Percentiles rank a stretch among this genome's conserved stretches.
Conservation (phyloP, 2,888 invertebrate species). For the Dryobotodes eremita region DNA sequence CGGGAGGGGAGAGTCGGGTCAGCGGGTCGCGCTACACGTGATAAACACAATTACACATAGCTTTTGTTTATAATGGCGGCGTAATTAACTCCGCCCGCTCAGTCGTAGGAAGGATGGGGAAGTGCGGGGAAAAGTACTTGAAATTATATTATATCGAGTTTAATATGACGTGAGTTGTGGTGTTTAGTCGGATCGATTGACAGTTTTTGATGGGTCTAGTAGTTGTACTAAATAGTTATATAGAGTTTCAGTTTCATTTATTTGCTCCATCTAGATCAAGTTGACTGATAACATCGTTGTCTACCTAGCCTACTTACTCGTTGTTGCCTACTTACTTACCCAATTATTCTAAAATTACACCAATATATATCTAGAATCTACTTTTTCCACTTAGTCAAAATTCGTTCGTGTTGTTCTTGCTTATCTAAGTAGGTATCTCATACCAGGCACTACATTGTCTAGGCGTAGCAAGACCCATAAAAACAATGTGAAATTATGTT, state of each 20-base stretch:
- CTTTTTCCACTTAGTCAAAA: not conserved
- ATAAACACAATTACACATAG: constrained; percentile 54
- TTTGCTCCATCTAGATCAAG: not conserved
- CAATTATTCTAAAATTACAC: not conserved
- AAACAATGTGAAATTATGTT: not conserved
- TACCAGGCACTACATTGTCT: no score
- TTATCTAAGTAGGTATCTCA: constrained; percentile 30
- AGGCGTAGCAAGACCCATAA: not conserved
- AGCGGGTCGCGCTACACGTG: constrained; percentile 69
- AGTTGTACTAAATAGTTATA: not conserved
- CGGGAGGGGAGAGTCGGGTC: constrained; percentile 60
- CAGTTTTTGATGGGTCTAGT: not conserved
- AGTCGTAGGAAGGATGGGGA: constrained; percentile 11
- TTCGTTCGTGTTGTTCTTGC: not conserved
- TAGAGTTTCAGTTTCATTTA: not conserved
- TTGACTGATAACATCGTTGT: not conserved
- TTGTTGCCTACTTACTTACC: no score
- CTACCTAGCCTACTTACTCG: no score
- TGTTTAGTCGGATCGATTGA: not conserved
- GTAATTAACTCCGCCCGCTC: constrained; percentile 49
- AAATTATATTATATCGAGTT: constrained; percentile 18
- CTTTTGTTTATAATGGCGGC: constrained; percentile 53
- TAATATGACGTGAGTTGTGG: not conserved
- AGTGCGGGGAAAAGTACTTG: constrained; percentile 28
- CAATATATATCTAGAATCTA: not conserved